phyloP scores from a whole-genome alignment of 2,888 invertebrate genomes.

The Sarcophaga subvicina region DNA sequence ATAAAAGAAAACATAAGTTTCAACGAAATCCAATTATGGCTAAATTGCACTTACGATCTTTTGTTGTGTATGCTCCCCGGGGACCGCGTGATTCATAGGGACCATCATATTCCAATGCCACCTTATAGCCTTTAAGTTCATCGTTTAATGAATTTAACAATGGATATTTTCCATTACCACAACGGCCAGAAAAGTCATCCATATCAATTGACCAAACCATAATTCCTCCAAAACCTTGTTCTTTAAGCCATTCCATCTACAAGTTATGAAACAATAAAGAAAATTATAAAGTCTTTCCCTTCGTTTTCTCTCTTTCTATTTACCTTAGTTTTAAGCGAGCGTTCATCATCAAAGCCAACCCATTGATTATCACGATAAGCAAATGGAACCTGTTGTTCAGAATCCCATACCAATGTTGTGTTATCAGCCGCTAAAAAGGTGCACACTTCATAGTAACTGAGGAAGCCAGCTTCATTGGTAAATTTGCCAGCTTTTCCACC shows the following conservation, averaged over 20 bases:
- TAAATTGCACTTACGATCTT: constrained; percentile 88
- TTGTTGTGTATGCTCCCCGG: constrained; percentile 91
- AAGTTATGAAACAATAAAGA: constrained; percentile 11
- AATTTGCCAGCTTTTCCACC: constrained; percentile 93
- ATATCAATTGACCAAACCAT: constrained; percentile 98
- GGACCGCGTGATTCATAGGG: constrained; percentile 90
- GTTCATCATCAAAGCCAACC: constrained; percentile 97
- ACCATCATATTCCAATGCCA: constrained; percentile 91
- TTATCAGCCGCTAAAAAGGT: constrained; percentile 94
- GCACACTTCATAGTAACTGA: constrained; percentile 97
- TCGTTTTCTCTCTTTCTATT: constrained; percentile 57
- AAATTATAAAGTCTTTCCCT: no score
- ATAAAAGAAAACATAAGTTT: neutral
- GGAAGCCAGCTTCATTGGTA: constrained; percentile 96
- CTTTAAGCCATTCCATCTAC: constrained; percentile 96
- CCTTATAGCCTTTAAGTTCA: constrained; percentile 91
- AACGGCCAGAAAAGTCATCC: constrained; percentile 96
- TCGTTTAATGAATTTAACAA: constrained; percentile 93
- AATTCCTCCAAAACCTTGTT: constrained; percentile 96
- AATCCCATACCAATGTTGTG: constrained; percentile 97
- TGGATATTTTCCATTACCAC: constrained; percentile 95
- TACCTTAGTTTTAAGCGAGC: constrained; percentile 95
- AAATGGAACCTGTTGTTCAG: constrained; percentile 97
- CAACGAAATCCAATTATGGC: neutral
- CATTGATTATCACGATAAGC: constrained; percentile 95